Conservation (phyloP, 2,797 vertebrate species). For the Spondyliosoma cantharus region DNA sequence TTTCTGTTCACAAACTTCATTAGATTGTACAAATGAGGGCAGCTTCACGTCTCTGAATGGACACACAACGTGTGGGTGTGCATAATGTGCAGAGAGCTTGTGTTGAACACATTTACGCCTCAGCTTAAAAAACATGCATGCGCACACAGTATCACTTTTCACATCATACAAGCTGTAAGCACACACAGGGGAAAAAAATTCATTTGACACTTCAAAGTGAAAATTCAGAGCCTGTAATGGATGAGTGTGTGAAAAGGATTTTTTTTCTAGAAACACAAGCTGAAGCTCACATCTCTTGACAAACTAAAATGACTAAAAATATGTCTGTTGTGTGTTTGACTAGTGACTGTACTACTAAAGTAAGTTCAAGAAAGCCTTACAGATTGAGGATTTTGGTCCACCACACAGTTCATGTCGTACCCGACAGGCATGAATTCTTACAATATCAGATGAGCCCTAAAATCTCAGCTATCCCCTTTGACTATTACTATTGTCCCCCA, state of each 20-base stretch:
- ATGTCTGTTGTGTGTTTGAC: background rate
- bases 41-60: constrained; percentile 40
- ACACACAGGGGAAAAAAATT: constrained; percentile 14
- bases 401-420: background rate
- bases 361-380: background rate
- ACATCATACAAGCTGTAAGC: constrained; percentile 53
- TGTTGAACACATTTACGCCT: constrained; percentile 31
- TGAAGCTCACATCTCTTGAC: constrained; percentile 8
- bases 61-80: constrained; percentile 20
- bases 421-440: background rate
- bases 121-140: constrained; percentile 55
- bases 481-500: background rate
- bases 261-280: constrained; percentile 14
- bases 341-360: background rate
- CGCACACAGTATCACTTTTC: constrained; percentile 45
- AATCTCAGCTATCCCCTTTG: background rate
- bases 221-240: constrained; percentile 2
- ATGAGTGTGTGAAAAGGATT: background rate
- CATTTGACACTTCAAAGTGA: constrained; percentile 11
- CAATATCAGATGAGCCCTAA: constrained; percentile 7
- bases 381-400: background rate
- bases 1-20: constrained; percentile 61
- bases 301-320: background rate
- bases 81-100: constrained; percentile 33
- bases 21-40: constrained; percentile 54